Evolutionary conservation across 2,797 vertebrate genomes (phyloP).

Genomic region (Acropternis orthonyx): DNA sequence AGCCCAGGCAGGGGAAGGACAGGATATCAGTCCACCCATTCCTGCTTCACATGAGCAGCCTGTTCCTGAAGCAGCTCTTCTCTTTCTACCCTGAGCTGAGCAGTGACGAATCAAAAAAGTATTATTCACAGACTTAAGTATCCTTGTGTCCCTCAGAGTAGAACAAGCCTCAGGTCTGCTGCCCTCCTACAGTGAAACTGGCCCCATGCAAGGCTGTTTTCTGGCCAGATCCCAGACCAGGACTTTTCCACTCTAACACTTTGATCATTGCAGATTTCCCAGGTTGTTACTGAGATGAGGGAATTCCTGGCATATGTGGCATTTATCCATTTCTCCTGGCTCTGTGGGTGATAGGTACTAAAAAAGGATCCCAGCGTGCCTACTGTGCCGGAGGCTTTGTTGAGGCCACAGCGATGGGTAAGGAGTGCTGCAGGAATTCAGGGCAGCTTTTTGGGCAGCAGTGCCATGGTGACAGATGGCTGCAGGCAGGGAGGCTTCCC

Average conservation of each 20-base stretch:
- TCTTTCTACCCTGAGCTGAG: background rate
- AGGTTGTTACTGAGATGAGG: background rate
- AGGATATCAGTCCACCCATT: background rate
- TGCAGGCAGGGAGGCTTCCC: background rate
- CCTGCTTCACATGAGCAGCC: background rate
- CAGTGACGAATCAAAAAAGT: background rate
- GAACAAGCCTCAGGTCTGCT: fast-evolving
- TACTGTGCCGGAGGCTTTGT: background rate
- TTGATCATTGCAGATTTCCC: fast-evolving
- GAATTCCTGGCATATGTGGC: background rate
- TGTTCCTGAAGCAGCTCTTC: background rate
- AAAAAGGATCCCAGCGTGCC: background rate
- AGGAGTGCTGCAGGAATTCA: background rate
- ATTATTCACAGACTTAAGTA: fast-evolving
- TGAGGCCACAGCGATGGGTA: fast-evolving
- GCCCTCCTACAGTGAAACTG: background rate
- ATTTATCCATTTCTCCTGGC: background rate
- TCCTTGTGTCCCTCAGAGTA: background rate
- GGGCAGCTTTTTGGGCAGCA: background rate
- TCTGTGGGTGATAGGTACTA: background rate
- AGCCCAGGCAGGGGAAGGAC: background rate
- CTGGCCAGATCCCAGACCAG: background rate
- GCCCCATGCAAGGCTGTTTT: fast-evolving
- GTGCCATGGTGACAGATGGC: background rate
- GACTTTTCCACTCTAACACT: fast-evolving